Evolutionary conservation across 2,888 invertebrate species (phyloP).

Genomic region (Drosophila cracens): DNA sequence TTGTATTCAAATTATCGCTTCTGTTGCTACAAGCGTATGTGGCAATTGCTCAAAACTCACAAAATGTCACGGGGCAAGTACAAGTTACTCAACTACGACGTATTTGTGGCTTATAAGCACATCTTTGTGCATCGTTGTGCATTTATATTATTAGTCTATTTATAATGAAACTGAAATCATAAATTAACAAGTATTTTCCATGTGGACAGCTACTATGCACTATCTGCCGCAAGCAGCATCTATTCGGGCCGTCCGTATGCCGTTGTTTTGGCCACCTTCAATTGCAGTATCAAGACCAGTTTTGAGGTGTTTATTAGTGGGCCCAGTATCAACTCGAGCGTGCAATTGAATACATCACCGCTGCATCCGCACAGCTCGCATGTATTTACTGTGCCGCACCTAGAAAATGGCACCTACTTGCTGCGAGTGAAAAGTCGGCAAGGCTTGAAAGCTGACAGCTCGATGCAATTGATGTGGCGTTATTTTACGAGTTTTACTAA

Average conservation of each 20-base stretch:
- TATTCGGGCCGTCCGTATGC: slow-evolving; percentile 31
- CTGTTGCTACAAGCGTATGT: not conserved
- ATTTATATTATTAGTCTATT: not conserved
- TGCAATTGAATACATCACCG: slow-evolving; percentile 19
- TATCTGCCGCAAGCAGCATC: slow-evolving; percentile 29
- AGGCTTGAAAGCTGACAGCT: slow-evolving; percentile 9
- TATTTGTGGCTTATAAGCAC: not conserved
- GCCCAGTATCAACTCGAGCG: slow-evolving; percentile 1
- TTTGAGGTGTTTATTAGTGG: slow-evolving; percentile 27
- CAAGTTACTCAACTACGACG: not conserved
- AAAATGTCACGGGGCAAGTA: not conserved
- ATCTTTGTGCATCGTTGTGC: too few relatives aligned
- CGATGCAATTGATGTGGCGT: slow-evolving; percentile 13
- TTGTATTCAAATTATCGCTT: not conserved
- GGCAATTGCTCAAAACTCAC: not conserved
- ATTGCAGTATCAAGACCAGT: slow-evolving; percentile 14
- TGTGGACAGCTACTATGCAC: slow-evolving; percentile 10
- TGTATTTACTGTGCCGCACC: slow-evolving; percentile 29
- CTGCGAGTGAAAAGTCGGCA: slow-evolving; percentile 17
- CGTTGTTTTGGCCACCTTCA: slow-evolving; percentile 29
- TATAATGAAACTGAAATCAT: not conserved
- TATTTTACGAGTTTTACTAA: slow-evolving; percentile 26
- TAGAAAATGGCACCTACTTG: slow-evolving; percentile 21
- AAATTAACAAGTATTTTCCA: not conserved
- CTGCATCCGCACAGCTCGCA: slow-evolving; percentile 7